Percentiles rank a stretch among this genome's conserved stretches.
These are phyloP conservation scores for Thermophis baileyi DNA, from an alignment of 2,113 vertebrate species.

Conservation along the genomic window DNA sequence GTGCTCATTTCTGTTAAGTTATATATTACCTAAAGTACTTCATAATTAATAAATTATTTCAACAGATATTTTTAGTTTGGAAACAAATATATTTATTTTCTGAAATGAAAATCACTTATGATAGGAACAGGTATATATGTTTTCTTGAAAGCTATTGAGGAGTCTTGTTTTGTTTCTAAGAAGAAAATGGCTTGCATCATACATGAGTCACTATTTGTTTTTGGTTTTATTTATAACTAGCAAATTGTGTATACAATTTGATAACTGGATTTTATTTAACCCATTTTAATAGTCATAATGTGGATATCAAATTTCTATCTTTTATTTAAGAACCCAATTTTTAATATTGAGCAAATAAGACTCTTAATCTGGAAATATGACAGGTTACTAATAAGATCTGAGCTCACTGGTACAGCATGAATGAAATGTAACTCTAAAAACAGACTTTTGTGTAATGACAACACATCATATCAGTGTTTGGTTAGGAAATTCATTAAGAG, in stretches of 20 bases:
- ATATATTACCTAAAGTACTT: neutral
- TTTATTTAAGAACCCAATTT: neutral
- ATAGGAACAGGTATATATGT: neutral
- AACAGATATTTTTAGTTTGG: neutral
- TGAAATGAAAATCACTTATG: neutral
- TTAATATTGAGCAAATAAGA: neutral
- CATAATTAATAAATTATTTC: neutral
- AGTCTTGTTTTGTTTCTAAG: neutral
- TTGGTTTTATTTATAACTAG: neutral
- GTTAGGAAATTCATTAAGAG: neutral
- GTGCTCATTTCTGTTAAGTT: neutral
- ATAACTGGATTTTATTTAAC: neutral
- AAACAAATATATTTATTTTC: neutral
- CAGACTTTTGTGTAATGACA: neutral
- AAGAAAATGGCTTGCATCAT: neutral
- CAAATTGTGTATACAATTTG: neutral
- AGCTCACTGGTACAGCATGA: neutral
- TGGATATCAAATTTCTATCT: neutral
- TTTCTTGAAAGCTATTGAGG: neutral
- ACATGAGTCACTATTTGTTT: neutral
- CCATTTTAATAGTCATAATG: neutral
- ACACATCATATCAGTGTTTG: neutral
- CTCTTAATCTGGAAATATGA: neutral
- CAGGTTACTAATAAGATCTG: neutral
- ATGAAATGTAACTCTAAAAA: neutral